Conservation (phyloP, 2,888 invertebrate genomes). For the Acleris literana region DNA sequence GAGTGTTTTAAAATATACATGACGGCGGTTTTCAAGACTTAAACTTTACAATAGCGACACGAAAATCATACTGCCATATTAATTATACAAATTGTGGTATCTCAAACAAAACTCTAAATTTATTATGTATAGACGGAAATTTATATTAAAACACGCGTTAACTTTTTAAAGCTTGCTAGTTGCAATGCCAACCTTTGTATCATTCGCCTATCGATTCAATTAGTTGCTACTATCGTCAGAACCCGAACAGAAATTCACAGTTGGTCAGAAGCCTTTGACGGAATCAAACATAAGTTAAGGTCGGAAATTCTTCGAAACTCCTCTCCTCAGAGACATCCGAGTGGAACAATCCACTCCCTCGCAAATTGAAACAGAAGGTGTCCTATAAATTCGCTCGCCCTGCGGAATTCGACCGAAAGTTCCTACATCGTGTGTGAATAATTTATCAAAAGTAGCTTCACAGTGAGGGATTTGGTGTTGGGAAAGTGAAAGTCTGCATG, state of each 20-base stretch:
- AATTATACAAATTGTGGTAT: too few relatives aligned
- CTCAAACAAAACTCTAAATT: too few relatives aligned
- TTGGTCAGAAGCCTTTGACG: slow-evolving; percentile 8
- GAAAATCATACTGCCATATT: too few relatives aligned
- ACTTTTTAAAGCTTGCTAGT: too few relatives aligned
- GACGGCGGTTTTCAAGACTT: too few relatives aligned
- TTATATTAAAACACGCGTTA: too few relatives aligned
- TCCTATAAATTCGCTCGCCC: slow-evolving; percentile 70
- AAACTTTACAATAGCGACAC: too few relatives aligned
- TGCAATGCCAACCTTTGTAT: too few relatives aligned
- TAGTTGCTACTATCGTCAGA: too few relatives aligned
- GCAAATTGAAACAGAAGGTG: slow-evolving; percentile 79
- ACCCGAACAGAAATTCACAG: neutral
- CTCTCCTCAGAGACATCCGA: slow-evolving; percentile 18
- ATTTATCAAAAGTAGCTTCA: slow-evolving; percentile 53
- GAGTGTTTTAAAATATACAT: too few relatives aligned
- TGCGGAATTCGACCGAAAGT: slow-evolving; percentile 62
- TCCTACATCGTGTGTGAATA: slow-evolving; percentile 64
- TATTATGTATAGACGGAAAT: too few relatives aligned
- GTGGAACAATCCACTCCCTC: slow-evolving; percentile 52
- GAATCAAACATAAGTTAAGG: slow-evolving; percentile 9
- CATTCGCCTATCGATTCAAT: too few relatives aligned
- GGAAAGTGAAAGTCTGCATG: slow-evolving; percentile 26
- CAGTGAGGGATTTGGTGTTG: slow-evolving; percentile 20
- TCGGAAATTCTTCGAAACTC: slow-evolving; percentile 9